Evolutionary conservation across 2,113 vertebrate genomes (phyloP).

Genomic region (Myotis davidii): DNA sequence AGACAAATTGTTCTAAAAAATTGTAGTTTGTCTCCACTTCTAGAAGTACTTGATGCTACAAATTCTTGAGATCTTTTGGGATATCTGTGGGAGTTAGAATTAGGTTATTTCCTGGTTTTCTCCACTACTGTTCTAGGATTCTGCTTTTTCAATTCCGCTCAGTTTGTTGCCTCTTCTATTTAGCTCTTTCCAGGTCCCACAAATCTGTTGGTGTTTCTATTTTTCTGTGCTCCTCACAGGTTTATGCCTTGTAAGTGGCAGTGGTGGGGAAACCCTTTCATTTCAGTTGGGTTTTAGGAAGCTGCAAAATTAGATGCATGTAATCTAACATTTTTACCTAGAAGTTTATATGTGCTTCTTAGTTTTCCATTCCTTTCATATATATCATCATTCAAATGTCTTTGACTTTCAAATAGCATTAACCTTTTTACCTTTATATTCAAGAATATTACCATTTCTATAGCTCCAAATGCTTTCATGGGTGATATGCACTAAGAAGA

Average conservation of each 20-base stretch:
- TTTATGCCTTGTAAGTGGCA: background rate
- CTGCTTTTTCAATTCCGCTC: background rate
- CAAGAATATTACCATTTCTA: background rate
- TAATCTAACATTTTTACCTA: background rate
- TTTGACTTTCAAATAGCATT: background rate
- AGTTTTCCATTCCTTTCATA: background rate
- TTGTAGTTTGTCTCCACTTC: background rate
- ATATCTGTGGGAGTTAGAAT: background rate
- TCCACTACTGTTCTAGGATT: background rate
- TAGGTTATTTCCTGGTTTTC: background rate
- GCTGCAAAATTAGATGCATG: background rate
- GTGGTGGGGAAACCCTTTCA: background rate
- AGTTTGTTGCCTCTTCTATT: background rate
- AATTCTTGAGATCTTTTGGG: background rate
- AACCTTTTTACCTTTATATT: conserved; percentile 33
- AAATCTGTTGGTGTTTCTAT: background rate
- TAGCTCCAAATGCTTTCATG: background rate
- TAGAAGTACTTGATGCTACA: background rate
- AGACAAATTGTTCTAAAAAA: background rate
- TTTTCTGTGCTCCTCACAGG: background rate
- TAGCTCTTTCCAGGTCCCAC: background rate
- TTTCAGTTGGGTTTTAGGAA: background rate
- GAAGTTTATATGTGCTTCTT: background rate
- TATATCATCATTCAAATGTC: background rate
- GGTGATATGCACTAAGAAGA: background rate